Conservation (phyloP, 2,888 invertebrate genomes). For the Pandemis cinnamomeana region DNA sequence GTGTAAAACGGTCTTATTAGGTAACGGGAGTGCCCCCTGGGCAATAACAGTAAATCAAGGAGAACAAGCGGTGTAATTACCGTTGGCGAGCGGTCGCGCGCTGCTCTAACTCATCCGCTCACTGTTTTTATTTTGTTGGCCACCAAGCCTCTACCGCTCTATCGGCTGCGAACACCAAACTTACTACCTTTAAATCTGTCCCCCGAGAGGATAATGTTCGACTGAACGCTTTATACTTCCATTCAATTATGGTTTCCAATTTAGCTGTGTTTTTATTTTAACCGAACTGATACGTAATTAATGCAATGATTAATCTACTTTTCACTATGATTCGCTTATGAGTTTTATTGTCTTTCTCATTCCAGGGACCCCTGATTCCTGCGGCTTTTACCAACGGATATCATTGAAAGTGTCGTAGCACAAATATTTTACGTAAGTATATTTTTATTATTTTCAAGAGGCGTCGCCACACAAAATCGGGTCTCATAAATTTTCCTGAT, state of each 20-base stretch:
- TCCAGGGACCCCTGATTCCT: conserved; percentile 98
- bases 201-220: conserved; percentile 76
- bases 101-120: conserved; percentile 82
- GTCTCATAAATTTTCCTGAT: not conserved
- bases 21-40: conserved; percentile 83
- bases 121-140: conserved; percentile 83
- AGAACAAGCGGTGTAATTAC: conserved; percentile 86
- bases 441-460: conserved; percentile 40
- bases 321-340: conserved; percentile 7
- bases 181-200: conserved; percentile 82
- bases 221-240: conserved; percentile 73
- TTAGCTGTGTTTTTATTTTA: conserved; percentile 48
- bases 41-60: conserved; percentile 85
- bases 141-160: conserved; percentile 76
- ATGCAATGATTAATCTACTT: conserved; percentile 1
- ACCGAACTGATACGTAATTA: conserved; percentile 1
- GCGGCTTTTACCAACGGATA: conserved; percentile 99
- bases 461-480: too few relatives aligned
- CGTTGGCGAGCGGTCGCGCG: conserved; percentile 80
- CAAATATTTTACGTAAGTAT: conserved; percentile 84
- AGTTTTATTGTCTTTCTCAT: conserved; percentile 65
- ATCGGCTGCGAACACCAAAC: conserved; percentile 78
- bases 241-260: conserved; percentile 70
- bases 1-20: conserved; percentile 84
- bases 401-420: conserved; percentile 91